Base-by-base conservation (phyloP, 2,888 invertebrate genomes). In the Sepioteuthis lessoniana region DNA sequence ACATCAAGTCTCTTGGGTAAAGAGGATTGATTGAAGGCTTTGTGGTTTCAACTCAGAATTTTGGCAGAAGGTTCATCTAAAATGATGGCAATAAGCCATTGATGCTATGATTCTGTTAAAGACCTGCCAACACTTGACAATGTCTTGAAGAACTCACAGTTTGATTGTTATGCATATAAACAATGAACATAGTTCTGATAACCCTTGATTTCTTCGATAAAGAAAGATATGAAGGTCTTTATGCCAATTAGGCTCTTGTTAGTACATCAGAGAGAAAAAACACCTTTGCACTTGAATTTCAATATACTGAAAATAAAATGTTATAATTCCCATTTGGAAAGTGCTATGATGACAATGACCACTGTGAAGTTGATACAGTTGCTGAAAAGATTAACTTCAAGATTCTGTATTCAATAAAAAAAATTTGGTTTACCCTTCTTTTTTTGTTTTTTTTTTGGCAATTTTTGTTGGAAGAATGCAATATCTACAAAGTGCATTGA, bases 141-240 rank as follows among this genome's bases (percentile, higher is more conserved):
- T 19, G 42, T 92, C 38, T n/a, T 92, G 92, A 92, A 92, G 47
- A 42, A 92, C 92, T 19, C 35, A 38, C 38, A 94, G 97, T 98
- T 94, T 97, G 35, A 93, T 42, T 37, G 28, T 55, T 55, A 42
- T 28, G 55, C 42, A 35, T 38, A 76, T 76, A 76, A 76, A 76
- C 76, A 76, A n/a, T 35, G n/a, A n/a, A n/a, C 76, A 76, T 35
- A 76, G 19, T 76, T n/a, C n/a, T 4, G 19, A 76, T 76, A n/a
- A 76, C n/a, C 76, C 76, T 76, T 76, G n/a, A 76, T 76, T 76
- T 76, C 55, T 60, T 2, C 25, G n/a, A n/a, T n/a, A 35, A 13
- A n/a, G n/a, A 76, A 76, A 25, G 55, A 35, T 76, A 16, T 76
- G 13, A 76, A n/a, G n/a, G 10, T 76, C 4, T 76, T 35, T 76